phyloP scores from a whole-genome alignment of 2,888 invertebrate genomes.

The Nomada lathburiana region DNA sequence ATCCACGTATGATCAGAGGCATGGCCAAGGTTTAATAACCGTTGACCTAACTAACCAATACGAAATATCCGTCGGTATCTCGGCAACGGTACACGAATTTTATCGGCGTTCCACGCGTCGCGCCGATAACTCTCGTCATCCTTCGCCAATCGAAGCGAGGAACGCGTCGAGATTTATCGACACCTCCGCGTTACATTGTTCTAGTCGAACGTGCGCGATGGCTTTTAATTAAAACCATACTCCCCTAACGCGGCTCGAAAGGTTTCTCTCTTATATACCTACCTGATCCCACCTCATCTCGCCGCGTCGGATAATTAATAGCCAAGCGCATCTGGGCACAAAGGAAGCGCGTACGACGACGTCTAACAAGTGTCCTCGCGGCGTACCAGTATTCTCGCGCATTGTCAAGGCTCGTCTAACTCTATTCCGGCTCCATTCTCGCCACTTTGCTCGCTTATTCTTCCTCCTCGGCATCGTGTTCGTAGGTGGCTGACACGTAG shows the following conservation, averaged over 20 bases:
- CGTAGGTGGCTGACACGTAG: constrained; percentile 57
- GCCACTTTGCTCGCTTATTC: constrained; percentile 37
- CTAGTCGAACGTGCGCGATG: not conserved
- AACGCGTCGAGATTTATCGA: constrained; percentile 36
- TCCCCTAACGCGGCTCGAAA: constrained; percentile 12
- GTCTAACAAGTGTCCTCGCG: constrained; percentile 75
- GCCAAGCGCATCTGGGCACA: constrained; percentile 64
- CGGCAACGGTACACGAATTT: constrained; percentile 68
- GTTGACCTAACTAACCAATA: constrained; percentile 33
- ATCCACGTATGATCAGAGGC: not conserved
- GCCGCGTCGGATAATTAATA: constrained; percentile 69
- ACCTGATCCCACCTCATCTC: constrained; percentile 11
- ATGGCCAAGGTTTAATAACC: constrained; percentile 23
- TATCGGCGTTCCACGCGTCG: constrained; percentile 62
- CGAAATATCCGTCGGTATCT: constrained; percentile 36
- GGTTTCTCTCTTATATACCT: constrained; percentile 7
- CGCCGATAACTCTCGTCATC: constrained; percentile 50
- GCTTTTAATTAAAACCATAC: constrained; percentile 59
- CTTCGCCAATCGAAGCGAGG: constrained; percentile 17
- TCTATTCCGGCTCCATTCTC: constrained; percentile 62
- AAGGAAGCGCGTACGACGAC: constrained; percentile 72
- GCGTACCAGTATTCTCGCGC: constrained; percentile 67
- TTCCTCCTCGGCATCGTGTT: constrained; percentile 39
- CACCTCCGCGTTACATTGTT: constrained; percentile 60
- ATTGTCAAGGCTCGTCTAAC: constrained; percentile 72